Percentiles rank a stretch among this genome's conserved stretches.
These are phyloP conservation scores for Drosophila sucinea DNA, from an alignment of 1,140 invertebrate species.

Conservation along the genomic window DNA sequence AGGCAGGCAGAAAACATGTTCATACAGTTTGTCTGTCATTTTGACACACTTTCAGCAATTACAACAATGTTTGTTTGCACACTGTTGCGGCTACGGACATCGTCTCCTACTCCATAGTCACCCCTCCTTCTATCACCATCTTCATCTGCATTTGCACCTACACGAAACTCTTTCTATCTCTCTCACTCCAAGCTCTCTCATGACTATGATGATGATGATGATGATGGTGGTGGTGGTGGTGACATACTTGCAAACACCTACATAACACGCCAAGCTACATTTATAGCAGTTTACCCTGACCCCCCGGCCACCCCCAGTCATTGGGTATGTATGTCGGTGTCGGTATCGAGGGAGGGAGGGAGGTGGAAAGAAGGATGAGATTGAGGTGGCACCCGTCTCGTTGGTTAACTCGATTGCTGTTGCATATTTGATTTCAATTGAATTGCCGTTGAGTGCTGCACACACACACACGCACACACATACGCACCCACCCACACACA, in stretches of 20 bases:
- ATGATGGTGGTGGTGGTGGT: slow-evolving; percentile 33
- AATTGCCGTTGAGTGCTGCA: slow-evolving; percentile 76
- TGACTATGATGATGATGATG: background rate
- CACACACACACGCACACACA: slow-evolving; percentile 35
- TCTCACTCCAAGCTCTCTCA: slow-evolving; percentile 8
- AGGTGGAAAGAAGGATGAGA: background rate
- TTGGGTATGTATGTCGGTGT: background rate
- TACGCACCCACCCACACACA: slow-evolving; percentile 11
- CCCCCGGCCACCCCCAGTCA: background rate
- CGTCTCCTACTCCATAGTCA: background rate
- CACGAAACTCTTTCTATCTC: background rate
- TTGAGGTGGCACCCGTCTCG: slow-evolving; percentile 41
- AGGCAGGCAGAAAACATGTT: background rate
- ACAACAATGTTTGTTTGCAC: slow-evolving; percentile 74
- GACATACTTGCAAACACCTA: slow-evolving; percentile 62
- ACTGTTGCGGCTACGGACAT: slow-evolving; percentile 45
- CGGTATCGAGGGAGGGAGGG: background rate
- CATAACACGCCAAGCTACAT: slow-evolving; percentile 62
- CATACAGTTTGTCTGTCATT: slow-evolving; percentile 45
- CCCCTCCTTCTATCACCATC: too few species aligned
- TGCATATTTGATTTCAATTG: slow-evolving; percentile 81
- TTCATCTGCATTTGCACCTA: background rate
- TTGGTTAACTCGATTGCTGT: slow-evolving; percentile 77
- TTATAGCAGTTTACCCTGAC: slow-evolving; percentile 45
- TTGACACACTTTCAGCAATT: slow-evolving; percentile 75